Evolutionary conservation across 2,888 invertebrate genomes (phyloP), one percentile per base, ranked within the genome.

Genomic region (Synergus gifuensis): DNA sequence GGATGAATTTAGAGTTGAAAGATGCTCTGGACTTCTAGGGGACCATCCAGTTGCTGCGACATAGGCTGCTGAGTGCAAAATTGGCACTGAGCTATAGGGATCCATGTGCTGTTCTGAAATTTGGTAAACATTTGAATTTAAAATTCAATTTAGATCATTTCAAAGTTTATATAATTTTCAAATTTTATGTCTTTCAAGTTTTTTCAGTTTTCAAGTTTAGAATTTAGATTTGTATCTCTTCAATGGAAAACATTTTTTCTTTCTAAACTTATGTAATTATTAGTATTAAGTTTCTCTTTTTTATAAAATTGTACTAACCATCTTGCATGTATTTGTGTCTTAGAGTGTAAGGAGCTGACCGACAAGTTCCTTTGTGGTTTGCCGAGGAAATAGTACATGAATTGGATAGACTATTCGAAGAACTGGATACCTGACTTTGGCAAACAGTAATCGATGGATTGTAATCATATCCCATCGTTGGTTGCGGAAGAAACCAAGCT

Each of bases 401-500:
- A 84, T 89, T 90, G 4, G 90, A 84, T 4, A 91, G 85, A 83
- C 89, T 89, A 84, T 86, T 87, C 28, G 89, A 81, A 4, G 87
- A 86, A 79, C 87, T 90, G 44, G 90, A 85, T 14, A 88, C 85
- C 79, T 90, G 91, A 84, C 89, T 89, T 81, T 91, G 91, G 11
- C 90, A 88, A 76, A 89, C 87, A 4, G 89, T 88, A 54, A 90
- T 88, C 12, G 90, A 88, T 7, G 89, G 85, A 46, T 88, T 89
- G 81, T 92, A 92, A 49, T 92, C 92, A 79, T 92, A 92, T 79
- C 89, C 88, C 88, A 92, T 90, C 18, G 89, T 83, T 40, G 92
- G 88, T 83, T 92, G 92, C 2, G 92, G 92, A 79, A 93, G 86
- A 85, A 92, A 92, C 92, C 92, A 92, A 16, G 92, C 89, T 77